phyloP scores from a whole-genome alignment of 2,888 invertebrate species.

The Masnerella sp. region DNA sequence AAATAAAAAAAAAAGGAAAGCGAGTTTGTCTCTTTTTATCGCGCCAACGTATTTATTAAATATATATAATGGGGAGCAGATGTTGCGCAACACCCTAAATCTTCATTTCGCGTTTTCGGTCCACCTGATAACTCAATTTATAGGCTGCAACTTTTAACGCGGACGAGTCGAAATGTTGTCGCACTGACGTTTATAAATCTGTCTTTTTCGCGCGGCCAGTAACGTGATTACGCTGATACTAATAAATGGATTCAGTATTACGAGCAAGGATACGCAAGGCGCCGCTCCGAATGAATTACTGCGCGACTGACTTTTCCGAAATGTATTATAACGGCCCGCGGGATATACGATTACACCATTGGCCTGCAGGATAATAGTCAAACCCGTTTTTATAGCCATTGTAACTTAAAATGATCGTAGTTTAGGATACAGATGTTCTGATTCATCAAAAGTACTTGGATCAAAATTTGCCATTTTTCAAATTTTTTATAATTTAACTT shows the following conservation, averaged over 20 bases:
- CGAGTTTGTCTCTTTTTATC: no score
- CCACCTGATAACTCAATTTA: slow-evolving; percentile 58
- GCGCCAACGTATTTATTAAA: slow-evolving; percentile 55
- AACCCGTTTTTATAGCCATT: no score
- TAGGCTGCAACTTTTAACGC: slow-evolving; percentile 53
- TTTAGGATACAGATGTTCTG: no score
- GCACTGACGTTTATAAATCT: slow-evolving; percentile 57
- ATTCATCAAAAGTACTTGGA: no score
- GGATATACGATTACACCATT: slow-evolving; percentile 6
- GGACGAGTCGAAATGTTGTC: slow-evolving; percentile 54
- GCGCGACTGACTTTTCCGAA: slow-evolving; percentile 29
- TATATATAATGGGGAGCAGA: slow-evolving; percentile 56
- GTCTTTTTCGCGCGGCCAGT: slow-evolving; percentile 31
- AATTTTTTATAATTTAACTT: no score
- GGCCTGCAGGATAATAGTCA: no score
- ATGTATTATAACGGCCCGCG: slow-evolving; percentile 27
- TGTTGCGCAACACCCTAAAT: slow-evolving; percentile 50
- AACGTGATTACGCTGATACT: slow-evolving; percentile 59
- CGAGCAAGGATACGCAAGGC: slow-evolving; percentile 46
- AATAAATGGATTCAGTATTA: slow-evolving; percentile 57
- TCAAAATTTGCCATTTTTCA: no score
- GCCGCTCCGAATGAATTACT: slow-evolving; percentile 40
- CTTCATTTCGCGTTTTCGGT: slow-evolving; percentile 51
- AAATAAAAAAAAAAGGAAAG: no score
- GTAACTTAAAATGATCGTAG: no score